Evolutionary conservation across 1,140 invertebrate genomes (phyloP).

Genomic region (Bombus ignitus): DNA sequence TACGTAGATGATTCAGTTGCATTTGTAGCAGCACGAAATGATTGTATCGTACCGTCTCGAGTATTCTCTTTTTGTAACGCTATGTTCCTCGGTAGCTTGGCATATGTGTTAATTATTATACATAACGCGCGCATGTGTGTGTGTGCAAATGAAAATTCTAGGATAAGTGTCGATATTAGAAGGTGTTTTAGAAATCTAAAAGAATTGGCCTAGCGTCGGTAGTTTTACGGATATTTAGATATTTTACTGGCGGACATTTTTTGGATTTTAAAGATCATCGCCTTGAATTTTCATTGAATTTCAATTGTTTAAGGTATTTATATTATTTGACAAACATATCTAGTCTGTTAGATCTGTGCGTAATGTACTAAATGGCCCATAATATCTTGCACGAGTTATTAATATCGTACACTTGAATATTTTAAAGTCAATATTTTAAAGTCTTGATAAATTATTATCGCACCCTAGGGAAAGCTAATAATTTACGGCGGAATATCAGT

Average conservation of each 20-base stretch:
- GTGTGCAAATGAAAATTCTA: neutral
- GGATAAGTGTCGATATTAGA: neutral
- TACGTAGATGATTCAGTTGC: neutral
- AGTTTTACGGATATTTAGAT: constrained; percentile 3
- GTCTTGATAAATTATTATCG: neutral
- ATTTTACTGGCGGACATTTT: neutral
- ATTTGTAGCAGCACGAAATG: neutral
- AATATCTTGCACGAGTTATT: neutral
- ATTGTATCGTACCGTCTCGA: neutral
- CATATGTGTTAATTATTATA: neutral
- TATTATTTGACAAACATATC: neutral
- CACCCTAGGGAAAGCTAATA: neutral
- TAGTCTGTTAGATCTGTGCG: neutral
- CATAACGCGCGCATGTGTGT: neutral
- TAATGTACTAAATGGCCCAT: neutral
- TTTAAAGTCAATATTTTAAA: neutral
- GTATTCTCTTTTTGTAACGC: constrained; percentile 2
- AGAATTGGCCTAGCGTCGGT: constrained; percentile 30
- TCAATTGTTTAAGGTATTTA: neutral
- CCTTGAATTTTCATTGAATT: neutral
- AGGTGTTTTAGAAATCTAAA: constrained; percentile 5
- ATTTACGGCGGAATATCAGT: neutral
- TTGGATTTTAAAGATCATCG: neutral
- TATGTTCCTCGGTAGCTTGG: neutral
- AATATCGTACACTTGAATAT: neutral